A percentile compares a stretch with the other conserved stretches of the same genome.
Conservation (phyloP, 2,797 vertebrate species). For the Rhabdophis nuchalis region DNA sequence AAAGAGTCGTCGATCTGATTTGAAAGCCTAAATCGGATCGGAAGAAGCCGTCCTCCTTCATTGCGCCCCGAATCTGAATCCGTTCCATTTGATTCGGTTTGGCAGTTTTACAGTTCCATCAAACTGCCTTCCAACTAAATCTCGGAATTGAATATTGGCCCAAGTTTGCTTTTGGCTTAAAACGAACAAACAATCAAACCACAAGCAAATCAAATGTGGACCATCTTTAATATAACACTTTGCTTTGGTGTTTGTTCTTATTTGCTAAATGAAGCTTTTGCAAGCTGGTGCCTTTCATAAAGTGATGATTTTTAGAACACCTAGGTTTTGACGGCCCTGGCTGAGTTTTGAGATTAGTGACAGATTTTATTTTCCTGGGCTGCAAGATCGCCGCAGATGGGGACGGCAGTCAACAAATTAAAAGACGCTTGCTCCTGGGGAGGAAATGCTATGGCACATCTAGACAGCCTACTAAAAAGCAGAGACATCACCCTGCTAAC, state of each 20-base stretch:
- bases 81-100: not conserved
- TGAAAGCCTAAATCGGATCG: not conserved
- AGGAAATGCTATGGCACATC: too few relatives aligned
- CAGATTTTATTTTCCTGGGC: too few relatives aligned
- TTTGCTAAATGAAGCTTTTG: not conserved
- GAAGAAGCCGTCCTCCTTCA: not conserved
- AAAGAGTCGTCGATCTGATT: not conserved
- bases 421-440: too few relatives aligned
- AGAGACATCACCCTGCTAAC: too few relatives aligned
- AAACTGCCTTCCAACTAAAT: not conserved
- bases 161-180: not conserved
- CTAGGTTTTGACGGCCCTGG: not conserved
- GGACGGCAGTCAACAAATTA: too few relatives aligned
- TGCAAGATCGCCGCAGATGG: too few relatives aligned
- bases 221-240: not conserved
- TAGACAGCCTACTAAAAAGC: too few relatives aligned
- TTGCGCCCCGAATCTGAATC: not conserved
- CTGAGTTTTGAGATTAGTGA: not conserved
- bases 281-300: not conserved
- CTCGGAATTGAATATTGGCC: not conserved
- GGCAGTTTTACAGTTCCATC: not conserved
- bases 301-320: not conserved
- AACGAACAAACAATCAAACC: not conserved
- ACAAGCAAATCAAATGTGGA: not conserved
- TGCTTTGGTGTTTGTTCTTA: not conserved